These are phyloP conservation scores for Ptychadena robeensis DNA, from an alignment of 2,797 vertebrate genomes.

Conservation along the genomic window DNA sequence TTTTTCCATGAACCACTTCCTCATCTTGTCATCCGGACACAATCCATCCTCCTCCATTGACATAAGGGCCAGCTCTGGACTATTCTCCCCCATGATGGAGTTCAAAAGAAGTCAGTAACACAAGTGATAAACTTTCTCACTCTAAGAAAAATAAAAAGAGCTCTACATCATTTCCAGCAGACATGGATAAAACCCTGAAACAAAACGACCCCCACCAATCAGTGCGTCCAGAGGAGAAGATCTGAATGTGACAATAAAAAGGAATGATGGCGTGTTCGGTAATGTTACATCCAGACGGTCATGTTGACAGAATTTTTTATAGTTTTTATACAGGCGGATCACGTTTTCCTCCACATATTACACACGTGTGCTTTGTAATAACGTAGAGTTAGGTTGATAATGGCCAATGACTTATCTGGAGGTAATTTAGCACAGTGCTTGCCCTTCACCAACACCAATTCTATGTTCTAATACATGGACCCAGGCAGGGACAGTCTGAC, in stretches of 20 bases:
- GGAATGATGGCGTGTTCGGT: background rate
- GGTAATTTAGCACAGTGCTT: background rate
- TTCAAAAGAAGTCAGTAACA: conserved; percentile 40
- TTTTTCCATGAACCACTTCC: conserved; percentile 77
- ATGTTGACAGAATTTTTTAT: background rate
- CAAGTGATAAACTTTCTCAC: background rate
- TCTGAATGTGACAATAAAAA: too few species aligned
- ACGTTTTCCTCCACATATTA: too few species aligned
- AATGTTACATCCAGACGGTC: background rate
- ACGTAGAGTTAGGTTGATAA: background rate
- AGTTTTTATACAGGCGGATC: background rate
- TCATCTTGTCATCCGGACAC: conserved; percentile 79
- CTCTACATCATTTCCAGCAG: background rate
- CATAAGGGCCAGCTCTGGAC: conserved; percentile 83
- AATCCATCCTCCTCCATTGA: conserved; percentile 85
- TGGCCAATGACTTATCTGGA: background rate
- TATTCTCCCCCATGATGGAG: conserved; percentile 90
- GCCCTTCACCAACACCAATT: background rate
- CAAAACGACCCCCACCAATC: background rate
- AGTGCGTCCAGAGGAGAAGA: background rate
- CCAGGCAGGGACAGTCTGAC: background rate
- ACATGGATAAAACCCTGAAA: background rate
- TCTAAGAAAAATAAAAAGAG: background rate
- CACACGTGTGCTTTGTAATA: too few species aligned
- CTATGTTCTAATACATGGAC: background rate